Conservation (phyloP, 2,888 invertebrate genomes). For the Pimpla rufipes region DNA sequence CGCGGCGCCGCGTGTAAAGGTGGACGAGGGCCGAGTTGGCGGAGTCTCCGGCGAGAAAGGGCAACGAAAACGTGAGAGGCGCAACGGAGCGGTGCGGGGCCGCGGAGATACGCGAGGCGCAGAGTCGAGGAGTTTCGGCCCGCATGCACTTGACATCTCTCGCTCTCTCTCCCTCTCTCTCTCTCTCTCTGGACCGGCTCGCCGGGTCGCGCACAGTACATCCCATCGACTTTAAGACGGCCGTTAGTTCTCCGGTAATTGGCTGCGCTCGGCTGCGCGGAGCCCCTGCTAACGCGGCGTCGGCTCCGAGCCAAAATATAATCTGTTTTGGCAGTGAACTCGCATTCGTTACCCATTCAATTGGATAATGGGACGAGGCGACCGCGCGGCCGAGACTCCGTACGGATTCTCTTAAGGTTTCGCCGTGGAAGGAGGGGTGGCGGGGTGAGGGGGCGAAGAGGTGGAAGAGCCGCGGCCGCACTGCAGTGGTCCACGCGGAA, state of each 20-base stretch:
- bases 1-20: conserved; percentile 38
- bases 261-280: conserved; percentile 58
- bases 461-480: no score
- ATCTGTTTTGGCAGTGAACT: conserved; percentile 67
- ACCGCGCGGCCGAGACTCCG: conserved; percentile 30
- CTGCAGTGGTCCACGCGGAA: conserved; percentile 10
- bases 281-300: conserved; percentile 58
- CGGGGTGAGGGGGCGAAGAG: neutral
- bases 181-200: neutral
- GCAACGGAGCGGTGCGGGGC: conserved; percentile 55
- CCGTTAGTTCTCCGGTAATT: conserved; percentile 66
- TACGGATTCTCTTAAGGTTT: conserved; percentile 15
- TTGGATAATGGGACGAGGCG: conserved; percentile 63
- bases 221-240: conserved; percentile 65
- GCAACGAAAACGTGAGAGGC: conserved; percentile 60
- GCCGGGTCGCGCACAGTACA: conserved; percentile 20
- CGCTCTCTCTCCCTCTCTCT: neutral
- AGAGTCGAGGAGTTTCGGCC: conserved; percentile 37
- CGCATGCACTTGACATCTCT: conserved; percentile 49
- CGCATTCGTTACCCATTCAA: conserved; percentile 70
- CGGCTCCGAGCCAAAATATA: conserved; percentile 70
- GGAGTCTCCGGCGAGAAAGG: conserved; percentile 31
- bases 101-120: conserved; percentile 46
- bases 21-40: conserved; percentile 43
- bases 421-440: no score